These are phyloP conservation scores for Phalacrocorax pelagicus DNA, from an alignment of 2,113 vertebrate genomes.

Conservation along the genomic window DNA sequence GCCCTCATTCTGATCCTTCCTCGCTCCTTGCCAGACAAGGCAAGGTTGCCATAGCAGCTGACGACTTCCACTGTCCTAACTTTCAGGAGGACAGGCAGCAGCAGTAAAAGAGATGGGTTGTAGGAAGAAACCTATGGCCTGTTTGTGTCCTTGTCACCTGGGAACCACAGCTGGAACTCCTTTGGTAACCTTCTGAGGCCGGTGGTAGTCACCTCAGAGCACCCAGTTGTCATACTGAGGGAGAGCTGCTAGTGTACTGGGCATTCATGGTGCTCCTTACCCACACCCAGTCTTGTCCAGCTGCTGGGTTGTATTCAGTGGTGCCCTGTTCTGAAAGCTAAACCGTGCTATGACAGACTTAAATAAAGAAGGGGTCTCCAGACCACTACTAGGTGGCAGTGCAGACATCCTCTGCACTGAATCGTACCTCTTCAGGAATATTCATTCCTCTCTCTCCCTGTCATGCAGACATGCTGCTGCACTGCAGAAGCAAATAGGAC, in stretches of 20 bases:
- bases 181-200: not conserved
- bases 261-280: not conserved
- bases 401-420: not conserved
- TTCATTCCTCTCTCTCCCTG: not conserved
- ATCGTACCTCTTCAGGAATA: not conserved
- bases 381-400: not conserved
- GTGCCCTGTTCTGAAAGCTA: not conserved
- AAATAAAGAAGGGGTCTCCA: not conserved
- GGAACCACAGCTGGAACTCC: not conserved
- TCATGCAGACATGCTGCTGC: not conserved
- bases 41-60: slow-evolving; percentile 63
- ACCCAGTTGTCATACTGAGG: accelerated
- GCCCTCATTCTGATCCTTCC: not conserved
- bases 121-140: not conserved
- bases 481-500: not conserved
- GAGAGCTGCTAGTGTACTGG: not conserved
- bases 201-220: not conserved
- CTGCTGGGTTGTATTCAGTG: not conserved
- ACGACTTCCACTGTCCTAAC: not conserved
- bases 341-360: not conserved
- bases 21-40: not conserved
- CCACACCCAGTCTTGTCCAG: not conserved
- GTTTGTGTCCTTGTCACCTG: not conserved
- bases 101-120: not conserved
- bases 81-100: not conserved